Evolutionary conservation across 92 coral and sea anemone genomes (phyloP).

Genomic region (Porites divaricata): DNA sequence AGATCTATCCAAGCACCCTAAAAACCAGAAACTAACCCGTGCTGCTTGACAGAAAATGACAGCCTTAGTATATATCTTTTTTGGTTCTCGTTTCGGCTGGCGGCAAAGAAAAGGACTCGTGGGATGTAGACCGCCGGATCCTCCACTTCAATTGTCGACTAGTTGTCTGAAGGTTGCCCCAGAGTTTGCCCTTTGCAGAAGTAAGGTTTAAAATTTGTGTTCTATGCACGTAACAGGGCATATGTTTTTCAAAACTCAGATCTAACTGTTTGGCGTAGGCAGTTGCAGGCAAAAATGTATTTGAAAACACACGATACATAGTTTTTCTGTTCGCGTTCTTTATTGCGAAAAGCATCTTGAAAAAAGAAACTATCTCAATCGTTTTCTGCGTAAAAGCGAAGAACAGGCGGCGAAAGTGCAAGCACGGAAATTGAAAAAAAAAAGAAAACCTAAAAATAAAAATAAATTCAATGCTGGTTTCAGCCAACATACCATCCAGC

Average conservation of each 20-base stretch:
- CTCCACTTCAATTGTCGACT: slow-evolving; percentile 12
- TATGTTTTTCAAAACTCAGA: not conserved
- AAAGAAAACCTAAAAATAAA: too few relatives aligned
- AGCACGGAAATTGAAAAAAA: too few relatives aligned
- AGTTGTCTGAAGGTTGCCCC: slow-evolving; percentile 28
- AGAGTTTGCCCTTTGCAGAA: slow-evolving; percentile 26
- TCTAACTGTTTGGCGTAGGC: not conserved
- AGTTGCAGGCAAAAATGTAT: not conserved
- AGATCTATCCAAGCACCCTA: slow-evolving; percentile 39
- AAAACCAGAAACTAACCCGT: slow-evolving; percentile 12
- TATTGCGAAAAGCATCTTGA: not conserved
- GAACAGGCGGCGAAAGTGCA: too few relatives aligned
- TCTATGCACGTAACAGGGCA: slow-evolving; percentile 23
- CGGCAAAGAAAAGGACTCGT: not conserved
- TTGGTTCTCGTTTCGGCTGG: not conserved
- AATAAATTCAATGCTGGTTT: not conserved
- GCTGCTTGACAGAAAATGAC: not conserved
- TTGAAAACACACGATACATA: not conserved
- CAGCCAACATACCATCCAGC: not conserved
- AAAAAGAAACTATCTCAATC: not conserved
- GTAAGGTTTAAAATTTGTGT: slow-evolving; percentile 10
- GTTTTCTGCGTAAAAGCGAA: too few relatives aligned
- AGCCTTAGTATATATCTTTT: too few relatives aligned
- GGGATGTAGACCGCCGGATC: not conserved
- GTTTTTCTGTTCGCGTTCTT: not conserved